Evolutionary conservation across 2,797 vertebrate genomes (phyloP).

Genomic region (Malurus leucopterus): DNA sequence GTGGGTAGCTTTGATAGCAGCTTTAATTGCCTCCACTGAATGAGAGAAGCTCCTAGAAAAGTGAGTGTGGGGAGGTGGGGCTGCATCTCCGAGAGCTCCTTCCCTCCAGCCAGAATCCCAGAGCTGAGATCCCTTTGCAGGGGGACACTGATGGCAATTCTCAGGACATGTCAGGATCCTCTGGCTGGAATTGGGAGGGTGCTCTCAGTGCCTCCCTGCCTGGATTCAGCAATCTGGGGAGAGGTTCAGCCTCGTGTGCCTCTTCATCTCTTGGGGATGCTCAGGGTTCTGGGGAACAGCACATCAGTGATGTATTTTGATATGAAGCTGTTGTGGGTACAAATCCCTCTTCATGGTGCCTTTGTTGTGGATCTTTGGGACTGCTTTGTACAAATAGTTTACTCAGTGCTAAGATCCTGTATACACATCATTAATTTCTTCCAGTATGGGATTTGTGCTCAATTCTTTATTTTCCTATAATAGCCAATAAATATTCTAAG

Average conservation of each 20-base stretch:
- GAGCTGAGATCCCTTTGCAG: not conserved
- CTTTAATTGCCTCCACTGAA: not conserved
- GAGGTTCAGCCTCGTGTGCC: not conserved
- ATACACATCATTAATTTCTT: constrained; percentile 35
- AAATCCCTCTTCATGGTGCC: not conserved
- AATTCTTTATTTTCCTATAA: not conserved
- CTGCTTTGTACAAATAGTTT: constrained; percentile 34
- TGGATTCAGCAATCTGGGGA: rapidly evolving
- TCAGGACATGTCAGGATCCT: no score
- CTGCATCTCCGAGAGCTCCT: not conserved
- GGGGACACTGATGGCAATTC: rapidly evolving
- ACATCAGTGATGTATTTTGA: rapidly evolving
- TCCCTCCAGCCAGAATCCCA: rapidly evolving
- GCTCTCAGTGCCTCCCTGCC: not conserved
- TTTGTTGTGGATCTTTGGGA: not conserved
- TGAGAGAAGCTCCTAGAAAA: not conserved
- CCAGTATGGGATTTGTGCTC: constrained; percentile 6
- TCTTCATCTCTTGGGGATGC: rapidly evolving
- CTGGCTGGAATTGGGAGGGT: not conserved
- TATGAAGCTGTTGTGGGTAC: not conserved
- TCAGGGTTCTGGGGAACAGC: not conserved
- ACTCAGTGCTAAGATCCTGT: not conserved
- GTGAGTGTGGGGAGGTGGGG: not conserved
- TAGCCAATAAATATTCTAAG: constrained; percentile 26
- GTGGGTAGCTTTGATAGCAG: not conserved